These are phyloP conservation scores for Pseudorasbora parva DNA, from an alignment of 2,113 vertebrate genomes.

Conservation along the genomic window DNA sequence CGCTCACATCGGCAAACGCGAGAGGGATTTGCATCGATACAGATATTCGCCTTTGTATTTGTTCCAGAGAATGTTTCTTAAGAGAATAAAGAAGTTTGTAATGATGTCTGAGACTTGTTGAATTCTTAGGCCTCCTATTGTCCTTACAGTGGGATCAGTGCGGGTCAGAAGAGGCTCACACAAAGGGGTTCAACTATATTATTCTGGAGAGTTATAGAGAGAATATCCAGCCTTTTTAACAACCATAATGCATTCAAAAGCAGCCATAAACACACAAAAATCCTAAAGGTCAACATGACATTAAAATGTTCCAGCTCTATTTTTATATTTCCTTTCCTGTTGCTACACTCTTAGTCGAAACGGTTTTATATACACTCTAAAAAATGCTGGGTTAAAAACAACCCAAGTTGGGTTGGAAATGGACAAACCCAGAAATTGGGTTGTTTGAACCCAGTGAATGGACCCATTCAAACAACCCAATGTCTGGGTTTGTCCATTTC, in stretches of 20 bases:
- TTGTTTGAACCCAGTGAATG: too few species aligned
- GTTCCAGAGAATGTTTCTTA: slow-evolving; percentile 61
- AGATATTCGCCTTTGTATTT: slow-evolving; percentile 73
- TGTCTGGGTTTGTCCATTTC: too few species aligned
- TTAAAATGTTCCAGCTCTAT: not conserved
- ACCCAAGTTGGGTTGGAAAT: too few species aligned
- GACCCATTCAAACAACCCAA: too few species aligned
- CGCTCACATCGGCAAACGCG: slow-evolving; percentile 63
- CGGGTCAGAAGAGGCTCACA: slow-evolving; percentile 13
- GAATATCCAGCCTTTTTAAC: not conserved
- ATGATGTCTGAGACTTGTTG: slow-evolving; percentile 53
- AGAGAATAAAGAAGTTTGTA: slow-evolving; percentile 55
- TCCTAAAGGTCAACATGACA: not conserved
- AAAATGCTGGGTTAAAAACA: too few species aligned
- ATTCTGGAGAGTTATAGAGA: not conserved
- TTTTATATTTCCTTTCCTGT: not conserved
- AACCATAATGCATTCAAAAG: slow-evolving; percentile 11
- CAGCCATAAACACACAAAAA: not conserved
- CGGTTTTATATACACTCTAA: too few species aligned
- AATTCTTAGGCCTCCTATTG: slow-evolving; percentile 23
- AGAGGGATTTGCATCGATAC: slow-evolving; percentile 76
- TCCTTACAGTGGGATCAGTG: not conserved
- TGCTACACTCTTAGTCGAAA: not conserved
- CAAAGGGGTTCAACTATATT: slow-evolving; percentile 10
- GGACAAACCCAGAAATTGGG: too few species aligned